These are phyloP conservation scores for Nyctalus aviator DNA, from an alignment of 2,797 vertebrate species.

Conservation along the genomic window DNA sequence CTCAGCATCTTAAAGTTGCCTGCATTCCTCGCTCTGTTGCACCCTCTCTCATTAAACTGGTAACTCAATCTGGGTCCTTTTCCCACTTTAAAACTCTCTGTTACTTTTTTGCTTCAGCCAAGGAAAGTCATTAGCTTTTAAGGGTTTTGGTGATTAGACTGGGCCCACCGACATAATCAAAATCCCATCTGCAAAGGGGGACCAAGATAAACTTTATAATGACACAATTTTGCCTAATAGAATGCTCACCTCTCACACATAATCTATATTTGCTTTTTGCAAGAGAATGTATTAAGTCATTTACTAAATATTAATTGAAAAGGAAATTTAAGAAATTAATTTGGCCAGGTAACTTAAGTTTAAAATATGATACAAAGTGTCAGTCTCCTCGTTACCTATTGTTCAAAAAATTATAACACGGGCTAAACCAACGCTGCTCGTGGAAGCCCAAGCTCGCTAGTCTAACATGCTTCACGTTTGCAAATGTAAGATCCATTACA, in stretches of 20 bases:
- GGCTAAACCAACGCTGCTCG: slow-evolving; percentile 43
- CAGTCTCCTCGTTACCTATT: background rate
- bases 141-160: background rate
- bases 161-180: background rate
- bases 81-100: background rate
- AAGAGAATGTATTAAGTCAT: background rate
- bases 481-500: slow-evolving; percentile 68
- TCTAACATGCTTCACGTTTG: slow-evolving; percentile 70
- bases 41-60: background rate
- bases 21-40: no score
- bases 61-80: background rate
- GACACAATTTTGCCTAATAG: background rate
- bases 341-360: background rate
- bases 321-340: background rate
- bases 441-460: slow-evolving; percentile 66
- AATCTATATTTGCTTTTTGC: background rate
- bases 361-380: background rate
- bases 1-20: background rate
- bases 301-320: background rate
- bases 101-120: background rate
- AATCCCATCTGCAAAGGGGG: background rate
- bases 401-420: background rate
- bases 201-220: background rate
- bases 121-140: background rate
- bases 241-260: background rate